Conservation (phyloP, 37 sponge, comb jelly and placozoan genomes). For the Chondrosia reniformis region DNA sequence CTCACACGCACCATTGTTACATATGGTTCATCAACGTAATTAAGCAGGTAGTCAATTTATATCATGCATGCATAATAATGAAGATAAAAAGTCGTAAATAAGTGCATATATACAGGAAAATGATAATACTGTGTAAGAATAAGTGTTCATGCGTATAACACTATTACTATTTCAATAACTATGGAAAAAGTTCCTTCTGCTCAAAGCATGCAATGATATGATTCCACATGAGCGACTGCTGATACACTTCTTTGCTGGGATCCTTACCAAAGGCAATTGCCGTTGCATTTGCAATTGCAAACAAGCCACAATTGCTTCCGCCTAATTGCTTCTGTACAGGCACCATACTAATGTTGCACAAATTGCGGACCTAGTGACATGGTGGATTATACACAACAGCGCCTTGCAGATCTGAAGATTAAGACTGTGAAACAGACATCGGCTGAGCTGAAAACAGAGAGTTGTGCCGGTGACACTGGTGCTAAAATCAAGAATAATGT, state of each 20-base stretch:
- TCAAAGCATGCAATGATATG: slow-evolving; percentile 22
- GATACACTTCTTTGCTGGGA: slow-evolving; percentile 4
- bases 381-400: slow-evolving; percentile 2
- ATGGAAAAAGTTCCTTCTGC: slow-evolving; percentile 19
- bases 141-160: too few species aligned
- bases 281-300: background rate
- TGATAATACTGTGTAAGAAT: too few species aligned
- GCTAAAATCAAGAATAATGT: background rate
- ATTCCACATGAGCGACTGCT: slow-evolving; percentile 21
- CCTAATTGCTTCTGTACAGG: slow-evolving; percentile 16
- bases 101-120: too few species aligned
- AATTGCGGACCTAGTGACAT: slow-evolving; percentile 13
- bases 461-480: background rate
- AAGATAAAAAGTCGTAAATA: too few species aligned
- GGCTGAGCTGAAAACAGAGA: slow-evolving; percentile 4
- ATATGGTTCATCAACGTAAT: too few species aligned
- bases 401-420: background rate
- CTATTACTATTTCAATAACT: slow-evolving; percentile 5
- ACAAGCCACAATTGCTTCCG: background rate
- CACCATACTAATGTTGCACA: slow-evolving; percentile 13
- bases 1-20: too few species aligned
- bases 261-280: slow-evolving; percentile 19
- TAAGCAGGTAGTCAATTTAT: too few species aligned
- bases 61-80: too few species aligned
- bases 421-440: slow-evolving; percentile 9